phyloP scores from a whole-genome alignment of 2,113 vertebrate species.

The Todiramphus saurophagus region DNA sequence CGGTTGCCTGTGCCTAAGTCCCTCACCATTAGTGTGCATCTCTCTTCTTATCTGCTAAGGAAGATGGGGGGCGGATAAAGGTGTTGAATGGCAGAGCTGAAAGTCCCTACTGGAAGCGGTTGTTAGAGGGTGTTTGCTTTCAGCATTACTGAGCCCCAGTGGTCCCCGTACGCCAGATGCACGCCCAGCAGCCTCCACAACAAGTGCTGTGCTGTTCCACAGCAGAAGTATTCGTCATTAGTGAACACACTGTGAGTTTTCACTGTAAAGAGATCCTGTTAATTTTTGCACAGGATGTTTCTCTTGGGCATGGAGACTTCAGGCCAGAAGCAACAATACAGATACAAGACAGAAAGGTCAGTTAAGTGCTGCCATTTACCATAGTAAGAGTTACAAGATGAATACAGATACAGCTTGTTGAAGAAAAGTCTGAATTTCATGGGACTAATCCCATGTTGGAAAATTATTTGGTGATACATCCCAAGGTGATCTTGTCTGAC shows the following conservation, averaged over 20 bases:
- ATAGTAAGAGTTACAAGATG: neutral
- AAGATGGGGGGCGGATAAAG: slow-evolving; percentile 9
- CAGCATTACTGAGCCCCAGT: neutral
- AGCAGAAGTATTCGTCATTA: neutral
- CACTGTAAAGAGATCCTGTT: neutral
- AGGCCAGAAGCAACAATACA: neutral
- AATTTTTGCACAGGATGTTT: neutral
- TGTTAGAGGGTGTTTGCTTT: neutral
- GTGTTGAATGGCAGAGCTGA: neutral
- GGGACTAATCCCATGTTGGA: neutral
- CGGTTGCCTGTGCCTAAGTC: neutral
- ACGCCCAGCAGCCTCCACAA: neutral
- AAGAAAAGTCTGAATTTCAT: neutral
- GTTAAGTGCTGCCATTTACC: neutral
- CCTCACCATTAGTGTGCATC: neutral
- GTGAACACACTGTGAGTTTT: accelerated
- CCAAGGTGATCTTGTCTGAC: neutral
- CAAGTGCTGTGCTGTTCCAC: neutral
- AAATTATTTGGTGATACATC: neutral
- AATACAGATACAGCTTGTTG: neutral
- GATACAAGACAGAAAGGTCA: neutral
- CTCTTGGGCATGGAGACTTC: neutral
- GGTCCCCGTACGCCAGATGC: accelerated
- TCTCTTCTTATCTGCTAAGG: neutral
- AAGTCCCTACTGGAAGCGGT: neutral